phyloP scores from a whole-genome alignment of 64 coral and sea anemone genomes.

The Actinia equina region DNA sequence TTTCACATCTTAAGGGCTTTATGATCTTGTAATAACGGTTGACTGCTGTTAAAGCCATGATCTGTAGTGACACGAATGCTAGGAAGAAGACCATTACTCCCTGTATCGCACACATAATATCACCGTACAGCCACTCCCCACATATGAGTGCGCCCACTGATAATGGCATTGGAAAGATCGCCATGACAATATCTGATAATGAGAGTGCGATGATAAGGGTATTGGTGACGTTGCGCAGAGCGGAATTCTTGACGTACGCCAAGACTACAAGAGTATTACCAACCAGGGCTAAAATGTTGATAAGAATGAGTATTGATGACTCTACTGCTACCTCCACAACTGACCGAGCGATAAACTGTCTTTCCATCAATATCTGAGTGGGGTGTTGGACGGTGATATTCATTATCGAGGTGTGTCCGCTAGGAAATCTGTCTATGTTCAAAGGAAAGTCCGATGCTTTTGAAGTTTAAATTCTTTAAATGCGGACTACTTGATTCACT shows the following conservation, averaged over 20 bases:
- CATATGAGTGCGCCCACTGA: conserved; percentile 28
- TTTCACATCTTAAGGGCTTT: conserved; percentile 44
- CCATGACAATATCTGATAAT: conserved; percentile 50
- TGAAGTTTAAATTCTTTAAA: no score
- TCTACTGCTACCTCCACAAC: not conserved
- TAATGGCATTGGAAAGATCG: conserved; percentile 56
- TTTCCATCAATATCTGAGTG: not conserved
- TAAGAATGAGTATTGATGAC: conserved; percentile 1
- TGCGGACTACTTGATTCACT: no score
- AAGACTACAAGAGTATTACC: conserved; percentile 61
- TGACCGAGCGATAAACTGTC: not conserved
- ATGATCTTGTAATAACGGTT: conserved; percentile 74
- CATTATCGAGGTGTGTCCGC: not conserved
- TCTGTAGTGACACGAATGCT: conserved; percentile 75
- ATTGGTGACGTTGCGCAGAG: conserved; percentile 59
- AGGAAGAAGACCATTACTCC: conserved; percentile 60
- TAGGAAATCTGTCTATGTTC: no score
- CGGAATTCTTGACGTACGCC: conserved; percentile 44
- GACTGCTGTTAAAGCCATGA: conserved; percentile 80
- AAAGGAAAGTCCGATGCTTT: no score
- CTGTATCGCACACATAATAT: conserved; percentile 47
- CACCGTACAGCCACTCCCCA: conserved; percentile 66
- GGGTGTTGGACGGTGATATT: not conserved
- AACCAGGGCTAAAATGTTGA: conserved; percentile 51
- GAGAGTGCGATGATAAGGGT: conserved; percentile 54